Evolutionary conservation across 1,140 invertebrate genomes (phyloP), one percentile per base, ranked within the genome.

Genomic region (Bombus sibiricus): DNA sequence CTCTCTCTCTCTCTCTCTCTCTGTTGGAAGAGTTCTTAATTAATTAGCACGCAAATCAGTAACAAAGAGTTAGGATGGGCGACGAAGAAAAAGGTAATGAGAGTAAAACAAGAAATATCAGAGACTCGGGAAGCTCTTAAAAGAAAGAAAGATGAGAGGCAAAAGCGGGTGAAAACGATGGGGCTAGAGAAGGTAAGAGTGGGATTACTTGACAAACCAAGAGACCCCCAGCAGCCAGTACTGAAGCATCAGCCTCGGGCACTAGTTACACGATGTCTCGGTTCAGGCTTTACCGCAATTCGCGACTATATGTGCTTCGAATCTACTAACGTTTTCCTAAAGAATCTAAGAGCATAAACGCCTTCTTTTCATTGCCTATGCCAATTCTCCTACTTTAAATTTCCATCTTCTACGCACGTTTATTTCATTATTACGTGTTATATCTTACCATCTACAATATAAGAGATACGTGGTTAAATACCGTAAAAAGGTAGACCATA

Each of bases 21-120:
- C 75, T 85, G 85, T 88, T 83, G 81, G 69, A 78, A 79, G 69
- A 74, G 75, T 89, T 77, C 87, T 93, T 92, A 93, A 93, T 93
- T 93, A 93, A 93, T 93, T 92, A 92, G 84, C 86, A 90, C 81
- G 83, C 74, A 85, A 90, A 85, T 68, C 83, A 75, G 84, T 73
- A 89, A 88, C 84, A 91, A 84, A 79, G 80, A 72, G 66, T 62
- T 53, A 88, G 86, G 80, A 68, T 68, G 74, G 80, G 37, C 39
- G 71, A 39, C 34, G 68, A 32, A 77, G 74, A 62, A 81, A 77
- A 83, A 74, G 62, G 57, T 32, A 62, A 86, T 12, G 62, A 41
- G 64, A 34, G 79, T 28, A 62, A 25, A 86, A 69, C 28, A 37
- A 76, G 71, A 43, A 43, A 57, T 57, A 59, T 47, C 32, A 66